Conservation (phyloP, 2,888 invertebrate species). For the Acronicta aceris region DNA sequence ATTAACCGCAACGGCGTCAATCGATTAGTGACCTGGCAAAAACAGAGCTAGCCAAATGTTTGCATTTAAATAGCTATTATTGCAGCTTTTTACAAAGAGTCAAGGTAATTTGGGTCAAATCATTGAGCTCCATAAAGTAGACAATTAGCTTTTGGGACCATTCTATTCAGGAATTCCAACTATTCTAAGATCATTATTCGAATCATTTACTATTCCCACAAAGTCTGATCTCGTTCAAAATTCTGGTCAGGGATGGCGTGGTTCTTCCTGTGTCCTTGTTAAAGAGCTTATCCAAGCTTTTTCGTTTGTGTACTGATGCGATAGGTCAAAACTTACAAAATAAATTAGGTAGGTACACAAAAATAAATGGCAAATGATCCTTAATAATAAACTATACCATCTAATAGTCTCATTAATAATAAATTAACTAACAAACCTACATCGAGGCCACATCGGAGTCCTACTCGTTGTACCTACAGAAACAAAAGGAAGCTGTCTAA, state of each 20-base stretch:
- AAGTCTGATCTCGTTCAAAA: not conserved
- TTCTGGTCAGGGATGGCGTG: not conserved
- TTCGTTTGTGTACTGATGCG: too few relatives aligned
- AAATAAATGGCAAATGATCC: not conserved
- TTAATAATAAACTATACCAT: not conserved
- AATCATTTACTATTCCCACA: too few relatives aligned
- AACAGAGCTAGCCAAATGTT: slow-evolving; percentile 26
- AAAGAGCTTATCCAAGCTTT: too few relatives aligned
- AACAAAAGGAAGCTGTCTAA: slow-evolving; percentile 40
- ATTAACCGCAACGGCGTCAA: slow-evolving; percentile 1
- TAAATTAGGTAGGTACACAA: too few relatives aligned
- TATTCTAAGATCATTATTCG: too few relatives aligned
- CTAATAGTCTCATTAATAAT: not conserved
- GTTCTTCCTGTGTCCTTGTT: too few relatives aligned
- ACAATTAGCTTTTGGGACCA: too few relatives aligned
- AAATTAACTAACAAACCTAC: not conserved
- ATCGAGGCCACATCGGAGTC: slow-evolving; percentile 47
- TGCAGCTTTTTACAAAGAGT: slow-evolving; percentile 1
- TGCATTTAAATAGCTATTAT: slow-evolving; percentile 25
- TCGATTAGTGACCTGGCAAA: slow-evolving; percentile 24
- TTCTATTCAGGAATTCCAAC: too few relatives aligned
- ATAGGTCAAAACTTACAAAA: too few relatives aligned
- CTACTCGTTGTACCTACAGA: slow-evolving; percentile 35
- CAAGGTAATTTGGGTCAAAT: slow-evolving; percentile 19
- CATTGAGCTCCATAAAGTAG: too few relatives aligned